Evolutionary conservation across 2,888 invertebrate genomes (phyloP), one percentile per base, ranked within the genome.

Genomic region (Lasioglossum leucozonium): DNA sequence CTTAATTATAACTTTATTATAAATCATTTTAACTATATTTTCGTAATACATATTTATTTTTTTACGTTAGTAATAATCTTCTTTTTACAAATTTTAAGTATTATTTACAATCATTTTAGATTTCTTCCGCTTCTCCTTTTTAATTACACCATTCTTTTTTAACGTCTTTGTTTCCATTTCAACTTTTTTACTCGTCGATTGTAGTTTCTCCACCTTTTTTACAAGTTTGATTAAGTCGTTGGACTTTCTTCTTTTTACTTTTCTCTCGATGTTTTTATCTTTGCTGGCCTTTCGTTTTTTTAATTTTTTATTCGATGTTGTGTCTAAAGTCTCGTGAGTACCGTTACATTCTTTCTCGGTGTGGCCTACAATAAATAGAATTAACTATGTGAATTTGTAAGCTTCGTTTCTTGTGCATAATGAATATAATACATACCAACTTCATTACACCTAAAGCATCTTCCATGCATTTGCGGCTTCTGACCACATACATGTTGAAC

Each of bases 401-500:
- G 65, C 42, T 18, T 26, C 8, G 58, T 8, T 47, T 30, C 0
- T 11, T 10, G 47, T 37, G 8, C 34, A 22, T 67, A 37, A 44
- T 2, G 0, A 40, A 55, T 0, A 40, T 18, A 40, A 69, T 40
- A 78, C 44, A 6, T 87, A 92, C 94, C 94, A 67, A 74, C 79
- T 90, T 90, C 81, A 44, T 90, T 88, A 44, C 94, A 94, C 42
- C 91, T 92, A 47, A 92, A 93, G 75, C 94, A 95, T 34, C 78
- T 89, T 18, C 94, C 94, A 13, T 82, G 84, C 76, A 94, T 79
- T 81, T 88, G 93, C 2, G 92, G 93, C 62, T 87, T 91, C 72
- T 95, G 91, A 3, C 92, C 92, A 90, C 97, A 97, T 34, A 93
- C 94, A 92, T 97, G 97, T 42, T 95, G 94, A 44, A 94, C 88